Percentiles rank a stretch among this genome's conserved stretches.
Evolutionary conservation across 2,797 vertebrate species (phyloP).

Genomic region (Malacoraja senta): DNA sequence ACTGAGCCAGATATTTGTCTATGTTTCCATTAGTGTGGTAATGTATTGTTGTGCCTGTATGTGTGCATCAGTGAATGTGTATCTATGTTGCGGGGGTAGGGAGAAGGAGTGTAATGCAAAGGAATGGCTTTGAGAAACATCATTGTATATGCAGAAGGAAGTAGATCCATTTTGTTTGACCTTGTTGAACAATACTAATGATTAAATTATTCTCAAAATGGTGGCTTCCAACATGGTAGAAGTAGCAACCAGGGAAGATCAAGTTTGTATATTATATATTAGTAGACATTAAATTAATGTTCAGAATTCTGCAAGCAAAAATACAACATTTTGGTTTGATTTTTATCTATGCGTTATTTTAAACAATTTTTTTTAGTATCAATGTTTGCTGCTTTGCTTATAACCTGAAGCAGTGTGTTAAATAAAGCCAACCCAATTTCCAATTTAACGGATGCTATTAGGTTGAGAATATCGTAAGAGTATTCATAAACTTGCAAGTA

Average conservation of each 20-base stretch:
- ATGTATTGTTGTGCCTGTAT: not conserved
- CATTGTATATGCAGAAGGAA: not conserved
- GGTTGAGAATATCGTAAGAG: not conserved
- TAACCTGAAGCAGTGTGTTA: not conserved
- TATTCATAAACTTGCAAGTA: not conserved
- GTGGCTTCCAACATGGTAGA: not conserved
- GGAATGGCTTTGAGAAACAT: conserved; percentile 9
- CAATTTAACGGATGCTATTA: not conserved
- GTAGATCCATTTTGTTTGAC: conserved; percentile 6
- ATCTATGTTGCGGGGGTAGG: not conserved
- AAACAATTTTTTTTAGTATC: not conserved
- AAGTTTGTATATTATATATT: not conserved
- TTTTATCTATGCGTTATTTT: not conserved
- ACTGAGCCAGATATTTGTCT: not conserved
- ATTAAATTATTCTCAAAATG: conserved; percentile 12
- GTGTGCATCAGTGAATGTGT: not conserved
- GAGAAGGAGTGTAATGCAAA: not conserved
- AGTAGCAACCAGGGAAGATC: not conserved
- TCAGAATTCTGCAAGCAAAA: not conserved
- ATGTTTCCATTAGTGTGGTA: not conserved
- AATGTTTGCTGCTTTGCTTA: not conserved
- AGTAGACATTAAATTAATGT: not conserved
- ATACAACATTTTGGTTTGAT: not conserved
- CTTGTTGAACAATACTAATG: conserved; percentile 3
- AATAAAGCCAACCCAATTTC: not conserved